phyloP scores from a whole-genome alignment of 2,113 vertebrate species.

The Protobothrops mucrosquamatus region DNA sequence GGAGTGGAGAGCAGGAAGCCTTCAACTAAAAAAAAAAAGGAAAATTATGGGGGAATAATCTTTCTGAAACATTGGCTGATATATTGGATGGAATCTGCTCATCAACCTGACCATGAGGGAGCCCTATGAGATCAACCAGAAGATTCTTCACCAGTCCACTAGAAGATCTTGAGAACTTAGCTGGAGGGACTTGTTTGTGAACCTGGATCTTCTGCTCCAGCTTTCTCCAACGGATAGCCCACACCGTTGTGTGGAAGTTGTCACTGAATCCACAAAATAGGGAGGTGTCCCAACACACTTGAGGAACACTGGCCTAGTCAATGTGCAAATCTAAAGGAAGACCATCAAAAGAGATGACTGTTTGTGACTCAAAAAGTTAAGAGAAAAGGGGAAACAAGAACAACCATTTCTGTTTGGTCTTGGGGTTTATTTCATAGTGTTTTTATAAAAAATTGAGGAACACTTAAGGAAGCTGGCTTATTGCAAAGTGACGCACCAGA shows the following conservation, averaged over 20 bases:
- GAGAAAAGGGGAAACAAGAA: neutral
- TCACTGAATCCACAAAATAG: neutral
- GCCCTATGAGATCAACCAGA: neutral
- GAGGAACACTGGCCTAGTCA: neutral
- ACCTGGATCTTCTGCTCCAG: neutral
- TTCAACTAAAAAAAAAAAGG: neutral
- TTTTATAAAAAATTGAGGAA: neutral
- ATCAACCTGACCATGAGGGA: neutral
- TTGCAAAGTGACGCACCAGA: neutral
- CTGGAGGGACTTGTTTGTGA: neutral
- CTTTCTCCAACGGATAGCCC: neutral
- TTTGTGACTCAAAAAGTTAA: neutral
- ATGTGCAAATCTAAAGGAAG: neutral
- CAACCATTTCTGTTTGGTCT: neutral
- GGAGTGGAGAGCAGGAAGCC: too few species aligned
- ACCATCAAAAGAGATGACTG: neutral
- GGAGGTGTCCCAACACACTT: neutral
- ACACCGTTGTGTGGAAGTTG: neutral
- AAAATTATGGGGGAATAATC: neutral
- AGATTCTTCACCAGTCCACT: neutral
- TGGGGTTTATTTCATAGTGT: neutral
- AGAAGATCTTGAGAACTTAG: neutral
- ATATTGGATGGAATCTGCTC: neutral
- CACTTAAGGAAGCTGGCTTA: neutral
- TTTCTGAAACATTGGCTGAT: neutral